Conservation (phyloP, 2,113 vertebrate genomes). For the Dromiciops gliroides region DNA sequence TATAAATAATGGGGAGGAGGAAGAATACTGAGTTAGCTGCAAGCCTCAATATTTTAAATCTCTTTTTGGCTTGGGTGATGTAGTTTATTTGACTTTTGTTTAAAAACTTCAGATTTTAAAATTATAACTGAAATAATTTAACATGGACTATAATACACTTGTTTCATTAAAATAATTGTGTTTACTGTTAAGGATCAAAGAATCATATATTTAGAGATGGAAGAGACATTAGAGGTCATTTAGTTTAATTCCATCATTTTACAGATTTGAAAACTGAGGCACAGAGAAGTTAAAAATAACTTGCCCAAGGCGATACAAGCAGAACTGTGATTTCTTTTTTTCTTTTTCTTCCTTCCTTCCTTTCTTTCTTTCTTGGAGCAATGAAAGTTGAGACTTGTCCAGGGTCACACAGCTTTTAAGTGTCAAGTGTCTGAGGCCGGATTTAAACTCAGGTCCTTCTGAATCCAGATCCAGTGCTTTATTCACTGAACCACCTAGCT, state of each 20-base stretch:
- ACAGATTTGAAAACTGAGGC: not conserved
- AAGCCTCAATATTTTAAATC: not conserved
- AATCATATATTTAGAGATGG: not conserved
- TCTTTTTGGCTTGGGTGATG: not conserved
- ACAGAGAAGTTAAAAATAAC: not conserved
- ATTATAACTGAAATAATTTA: not conserved
- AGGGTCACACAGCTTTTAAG: too few relatives aligned
- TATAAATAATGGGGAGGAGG: not conserved
- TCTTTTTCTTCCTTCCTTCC: too few relatives aligned
- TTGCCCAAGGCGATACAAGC: too few relatives aligned
- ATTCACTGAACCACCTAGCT: too few relatives aligned
- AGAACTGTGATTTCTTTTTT: too few relatives aligned
- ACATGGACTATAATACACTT: not conserved
- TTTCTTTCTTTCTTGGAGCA: too few relatives aligned
- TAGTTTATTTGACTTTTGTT: not conserved
- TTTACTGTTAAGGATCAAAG: not conserved
- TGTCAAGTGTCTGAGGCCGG: too few relatives aligned
- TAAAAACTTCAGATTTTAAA: not conserved
- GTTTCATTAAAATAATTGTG: not conserved
- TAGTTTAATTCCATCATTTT: not conserved
- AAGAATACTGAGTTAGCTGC: not conserved
- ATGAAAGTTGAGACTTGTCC: too few relatives aligned
- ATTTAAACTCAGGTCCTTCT: too few relatives aligned
- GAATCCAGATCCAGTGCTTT: too few relatives aligned
- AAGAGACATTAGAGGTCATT: not conserved